Evolutionary conservation across 2,113 vertebrate species (phyloP).

Genomic region (Panthera leo): DNA sequence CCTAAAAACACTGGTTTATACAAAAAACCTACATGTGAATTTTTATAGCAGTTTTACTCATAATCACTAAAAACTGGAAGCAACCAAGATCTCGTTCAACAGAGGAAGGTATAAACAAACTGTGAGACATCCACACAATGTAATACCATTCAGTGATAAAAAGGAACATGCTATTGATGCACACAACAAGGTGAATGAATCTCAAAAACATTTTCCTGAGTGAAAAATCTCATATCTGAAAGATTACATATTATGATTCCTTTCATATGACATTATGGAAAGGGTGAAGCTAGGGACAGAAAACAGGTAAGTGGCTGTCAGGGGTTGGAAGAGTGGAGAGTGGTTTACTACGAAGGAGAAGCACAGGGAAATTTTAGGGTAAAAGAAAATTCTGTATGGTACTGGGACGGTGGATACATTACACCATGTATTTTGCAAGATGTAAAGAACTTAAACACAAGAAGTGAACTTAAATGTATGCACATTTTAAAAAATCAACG

Average conservation of each 20-base stretch:
- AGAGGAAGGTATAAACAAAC: not conserved
- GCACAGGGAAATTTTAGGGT: not conserved
- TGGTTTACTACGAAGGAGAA: not conserved
- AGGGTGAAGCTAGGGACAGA: not conserved
- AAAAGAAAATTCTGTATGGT: not conserved
- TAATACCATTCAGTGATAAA: not conserved
- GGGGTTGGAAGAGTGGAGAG: not conserved
- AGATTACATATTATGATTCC: not conserved
- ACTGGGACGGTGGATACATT: not conserved
- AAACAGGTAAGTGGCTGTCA: not conserved
- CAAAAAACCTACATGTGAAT: not conserved
- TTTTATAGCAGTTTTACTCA: not conserved
- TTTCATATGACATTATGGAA: conserved; percentile 17
- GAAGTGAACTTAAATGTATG: not conserved
- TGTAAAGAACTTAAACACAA: conserved; percentile 23
- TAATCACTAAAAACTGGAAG: not conserved
- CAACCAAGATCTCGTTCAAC: not conserved
- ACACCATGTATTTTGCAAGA: not conserved
- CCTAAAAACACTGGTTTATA: not conserved
- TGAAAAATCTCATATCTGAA: not conserved
- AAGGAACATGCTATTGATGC: not conserved
- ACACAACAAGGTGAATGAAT: not conserved
- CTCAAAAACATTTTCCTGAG: not conserved
- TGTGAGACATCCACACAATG: not conserved
- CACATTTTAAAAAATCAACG: not conserved